A percentile compares a stretch with the other conserved stretches of the same genome.
Evolutionary conservation across 2,797 vertebrate genomes (phyloP).

Genomic region (Onychomys leucogaster): DNA sequence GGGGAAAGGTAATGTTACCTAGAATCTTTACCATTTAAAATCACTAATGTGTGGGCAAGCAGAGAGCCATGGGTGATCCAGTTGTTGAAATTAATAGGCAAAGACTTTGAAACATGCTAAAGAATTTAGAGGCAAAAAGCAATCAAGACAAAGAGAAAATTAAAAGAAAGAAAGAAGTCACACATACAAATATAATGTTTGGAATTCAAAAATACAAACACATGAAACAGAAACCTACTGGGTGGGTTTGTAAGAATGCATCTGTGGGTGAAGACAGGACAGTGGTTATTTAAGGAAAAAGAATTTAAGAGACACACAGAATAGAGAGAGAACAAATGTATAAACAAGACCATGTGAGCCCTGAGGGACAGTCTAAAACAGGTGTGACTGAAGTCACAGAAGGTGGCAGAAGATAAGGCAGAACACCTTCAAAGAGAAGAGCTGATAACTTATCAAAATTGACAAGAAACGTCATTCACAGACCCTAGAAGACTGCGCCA

Average conservation of each 20-base stretch:
- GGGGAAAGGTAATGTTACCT: neutral
- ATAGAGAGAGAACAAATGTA: neutral
- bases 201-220: neutral
- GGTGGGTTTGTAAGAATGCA: neutral
- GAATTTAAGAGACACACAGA: neutral
- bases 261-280: neutral
- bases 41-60: neutral
- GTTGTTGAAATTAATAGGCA: neutral
- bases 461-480: neutral
- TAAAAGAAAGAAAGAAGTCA: neutral
- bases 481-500: neutral
- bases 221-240: neutral
- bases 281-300: neutral
- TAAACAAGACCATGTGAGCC: neutral
- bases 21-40: slow-evolving; percentile 1
- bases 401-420: neutral
- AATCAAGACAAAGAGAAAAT: neutral
- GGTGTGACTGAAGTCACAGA: neutral
- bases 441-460: neutral
- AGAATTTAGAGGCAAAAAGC: neutral
- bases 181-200: neutral
- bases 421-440: neutral
- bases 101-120: neutral
- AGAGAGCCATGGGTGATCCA: neutral
- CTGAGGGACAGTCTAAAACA: neutral